Evolutionary conservation across 2,888 invertebrate species (phyloP).

Genomic region (Anoplius nigerrimus): DNA sequence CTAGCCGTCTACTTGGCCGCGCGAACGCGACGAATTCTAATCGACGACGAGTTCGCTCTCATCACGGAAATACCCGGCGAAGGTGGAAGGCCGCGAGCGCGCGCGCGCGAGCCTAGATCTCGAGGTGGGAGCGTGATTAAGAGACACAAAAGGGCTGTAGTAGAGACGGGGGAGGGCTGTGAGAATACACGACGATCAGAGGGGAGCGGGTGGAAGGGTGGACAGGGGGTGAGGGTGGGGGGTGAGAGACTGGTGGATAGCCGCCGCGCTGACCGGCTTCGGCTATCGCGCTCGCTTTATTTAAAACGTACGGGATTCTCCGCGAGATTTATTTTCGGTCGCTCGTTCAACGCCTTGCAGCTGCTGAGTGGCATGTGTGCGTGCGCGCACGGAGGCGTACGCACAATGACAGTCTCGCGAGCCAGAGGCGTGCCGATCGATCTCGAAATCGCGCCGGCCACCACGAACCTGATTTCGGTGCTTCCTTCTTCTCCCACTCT

Average conservation of each 20-base stretch:
- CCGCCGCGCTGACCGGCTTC: conserved; percentile 58
- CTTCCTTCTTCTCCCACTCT: conserved; percentile 40
- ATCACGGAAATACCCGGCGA: not conserved
- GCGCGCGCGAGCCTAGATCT: conserved; percentile 3
- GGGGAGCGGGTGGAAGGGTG: not conserved
- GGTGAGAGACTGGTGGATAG: conserved; percentile 14
- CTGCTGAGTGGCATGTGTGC: conserved; percentile 23
- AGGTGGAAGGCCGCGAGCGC: not conserved
- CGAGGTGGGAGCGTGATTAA: not conserved
- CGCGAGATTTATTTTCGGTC: conserved; percentile 68
- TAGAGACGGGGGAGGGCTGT: not conserved
- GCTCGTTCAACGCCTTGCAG: conserved; percentile 55
- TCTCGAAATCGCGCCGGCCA: conserved; percentile 6
- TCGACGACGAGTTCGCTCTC: not conserved
- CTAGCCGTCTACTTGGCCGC: not conserved
- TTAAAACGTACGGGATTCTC: conserved; percentile 67
- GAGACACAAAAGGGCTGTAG: not conserved
- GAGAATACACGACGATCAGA: conserved; percentile 4
- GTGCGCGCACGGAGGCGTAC: not conserved
- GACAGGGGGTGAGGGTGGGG: not conserved
- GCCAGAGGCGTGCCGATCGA: conserved; percentile 7
- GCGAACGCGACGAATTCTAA: not conserved
- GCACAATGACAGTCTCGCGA: not conserved
- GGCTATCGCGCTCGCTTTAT: conserved; percentile 61
- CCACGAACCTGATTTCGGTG: conserved; percentile 57